Evolutionary conservation across 2,113 vertebrate genomes (phyloP).

Genomic region (Candoia aspera): DNA sequence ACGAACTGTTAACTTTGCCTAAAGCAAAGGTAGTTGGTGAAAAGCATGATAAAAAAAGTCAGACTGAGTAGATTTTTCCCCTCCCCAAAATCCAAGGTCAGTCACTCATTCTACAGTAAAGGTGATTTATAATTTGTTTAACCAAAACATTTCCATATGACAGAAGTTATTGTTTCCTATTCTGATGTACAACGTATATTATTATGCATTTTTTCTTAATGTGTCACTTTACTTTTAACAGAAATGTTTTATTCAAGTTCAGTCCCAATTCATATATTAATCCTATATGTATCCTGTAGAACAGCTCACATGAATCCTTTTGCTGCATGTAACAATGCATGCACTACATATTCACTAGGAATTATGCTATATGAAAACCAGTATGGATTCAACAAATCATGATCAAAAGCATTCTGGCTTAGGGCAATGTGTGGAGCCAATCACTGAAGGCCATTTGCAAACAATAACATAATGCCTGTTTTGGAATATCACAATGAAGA

Average conservation of each 20-base stretch:
- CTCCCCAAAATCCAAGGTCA: background rate
- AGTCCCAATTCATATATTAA: too few species aligned
- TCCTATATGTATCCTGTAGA: too few species aligned
- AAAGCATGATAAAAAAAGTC: constrained; percentile 39
- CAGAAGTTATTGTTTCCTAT: background rate
- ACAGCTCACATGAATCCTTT: too few species aligned
- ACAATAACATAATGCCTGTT: background rate
- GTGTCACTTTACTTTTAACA: background rate
- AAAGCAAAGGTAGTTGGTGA: constrained; percentile 16
- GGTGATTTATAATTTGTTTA: constrained; percentile 3
- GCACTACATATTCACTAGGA: too few species aligned
- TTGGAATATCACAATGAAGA: background rate
- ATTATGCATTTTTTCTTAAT: background rate
- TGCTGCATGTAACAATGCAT: too few species aligned
- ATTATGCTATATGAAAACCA: too few species aligned
- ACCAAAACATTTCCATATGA: background rate
- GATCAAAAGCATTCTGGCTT: too few species aligned
- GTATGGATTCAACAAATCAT: too few species aligned
- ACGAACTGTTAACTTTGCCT: constrained; percentile 27
- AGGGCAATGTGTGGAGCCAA: background rate
- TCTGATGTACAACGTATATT: background rate
- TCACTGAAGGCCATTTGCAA: background rate
- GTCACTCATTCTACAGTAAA: background rate
- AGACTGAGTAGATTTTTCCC: background rate
- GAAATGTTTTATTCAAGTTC: background rate